These are phyloP conservation scores for Urocynchramus pylzowi DNA, from an alignment of 2,113 vertebrate genomes.

Conservation along the genomic window DNA sequence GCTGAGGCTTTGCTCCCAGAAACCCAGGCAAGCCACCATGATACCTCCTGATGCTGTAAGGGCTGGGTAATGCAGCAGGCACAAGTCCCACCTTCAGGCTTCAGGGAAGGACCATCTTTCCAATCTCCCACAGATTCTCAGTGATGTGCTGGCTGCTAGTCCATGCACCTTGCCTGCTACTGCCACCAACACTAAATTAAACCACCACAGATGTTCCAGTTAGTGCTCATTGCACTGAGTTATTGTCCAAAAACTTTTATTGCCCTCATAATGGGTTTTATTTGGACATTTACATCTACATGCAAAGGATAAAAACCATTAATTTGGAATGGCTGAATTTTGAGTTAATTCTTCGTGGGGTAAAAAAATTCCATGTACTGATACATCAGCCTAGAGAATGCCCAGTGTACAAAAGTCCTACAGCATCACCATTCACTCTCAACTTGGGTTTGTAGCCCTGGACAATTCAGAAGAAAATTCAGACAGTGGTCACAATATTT, in stretches of 20 bases:
- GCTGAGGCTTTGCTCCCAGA: neutral
- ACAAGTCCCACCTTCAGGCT: neutral
- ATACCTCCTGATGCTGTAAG: neutral
- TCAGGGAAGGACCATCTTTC: neutral
- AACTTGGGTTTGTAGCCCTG: neutral
- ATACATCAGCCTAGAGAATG: neutral
- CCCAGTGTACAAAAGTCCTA: neutral
- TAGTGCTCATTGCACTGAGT: neutral
- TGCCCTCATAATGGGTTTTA: neutral
- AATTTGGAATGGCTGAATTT: neutral
- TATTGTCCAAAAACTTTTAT: neutral
- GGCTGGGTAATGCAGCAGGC: neutral
- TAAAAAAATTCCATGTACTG: neutral
- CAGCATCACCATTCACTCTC: neutral
- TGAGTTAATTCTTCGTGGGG: neutral
- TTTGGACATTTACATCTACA: neutral
- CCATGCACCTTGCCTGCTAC: neutral
- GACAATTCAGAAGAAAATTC: neutral
- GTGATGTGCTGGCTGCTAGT: rapidly evolving
- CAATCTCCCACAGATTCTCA: neutral
- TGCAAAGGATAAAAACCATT: neutral
- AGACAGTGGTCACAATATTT: neutral
- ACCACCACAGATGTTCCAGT: neutral
- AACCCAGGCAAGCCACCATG: neutral
- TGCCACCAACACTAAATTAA: neutral